Percentiles rank a stretch among this genome's conserved stretches.
Conservation (phyloP, 2,888 invertebrate genomes). For the Acanthococcus lagerstroemiae region DNA sequence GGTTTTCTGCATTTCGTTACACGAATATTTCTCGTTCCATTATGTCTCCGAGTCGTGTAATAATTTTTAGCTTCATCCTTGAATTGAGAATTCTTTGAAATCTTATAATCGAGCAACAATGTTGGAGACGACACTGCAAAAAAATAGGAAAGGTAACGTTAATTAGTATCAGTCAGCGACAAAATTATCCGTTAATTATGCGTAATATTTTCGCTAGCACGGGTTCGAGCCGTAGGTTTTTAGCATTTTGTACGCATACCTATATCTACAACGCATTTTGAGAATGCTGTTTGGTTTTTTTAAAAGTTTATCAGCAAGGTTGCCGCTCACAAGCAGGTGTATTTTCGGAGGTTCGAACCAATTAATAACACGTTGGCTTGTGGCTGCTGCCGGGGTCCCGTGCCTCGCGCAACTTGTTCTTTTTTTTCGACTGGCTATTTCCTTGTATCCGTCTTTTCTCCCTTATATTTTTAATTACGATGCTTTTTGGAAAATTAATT, state of each 20-base stretch:
- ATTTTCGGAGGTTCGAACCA: constrained; percentile 28
- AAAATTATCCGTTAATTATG: not conserved
- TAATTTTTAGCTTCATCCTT: not conserved
- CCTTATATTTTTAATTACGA: constrained; percentile 17
- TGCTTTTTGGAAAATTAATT: no score
- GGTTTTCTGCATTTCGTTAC: not conserved
- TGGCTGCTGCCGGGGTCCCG: constrained; percentile 25
- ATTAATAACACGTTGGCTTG: constrained; percentile 29
- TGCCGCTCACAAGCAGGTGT: constrained; percentile 29
- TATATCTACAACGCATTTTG: constrained; percentile 19
- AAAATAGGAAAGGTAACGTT: not conserved
- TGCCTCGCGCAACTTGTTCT: constrained; percentile 24
- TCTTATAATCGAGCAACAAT: no score
- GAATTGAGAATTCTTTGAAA: not conserved
- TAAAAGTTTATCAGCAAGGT: constrained; percentile 19
- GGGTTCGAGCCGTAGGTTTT: not conserved
- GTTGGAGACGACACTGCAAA: no score
- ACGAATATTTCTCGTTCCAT: no score
- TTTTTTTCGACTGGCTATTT: constrained; percentile 20
- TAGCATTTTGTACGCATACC: constrained; percentile 6
- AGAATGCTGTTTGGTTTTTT: constrained; percentile 15
- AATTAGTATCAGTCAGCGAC: not conserved
- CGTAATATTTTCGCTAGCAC: not conserved
- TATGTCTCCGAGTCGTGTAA: not conserved
- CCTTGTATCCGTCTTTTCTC: constrained; percentile 13